Conservation (phyloP, 1,140 invertebrate species). For the Radopholus similis region DNA sequence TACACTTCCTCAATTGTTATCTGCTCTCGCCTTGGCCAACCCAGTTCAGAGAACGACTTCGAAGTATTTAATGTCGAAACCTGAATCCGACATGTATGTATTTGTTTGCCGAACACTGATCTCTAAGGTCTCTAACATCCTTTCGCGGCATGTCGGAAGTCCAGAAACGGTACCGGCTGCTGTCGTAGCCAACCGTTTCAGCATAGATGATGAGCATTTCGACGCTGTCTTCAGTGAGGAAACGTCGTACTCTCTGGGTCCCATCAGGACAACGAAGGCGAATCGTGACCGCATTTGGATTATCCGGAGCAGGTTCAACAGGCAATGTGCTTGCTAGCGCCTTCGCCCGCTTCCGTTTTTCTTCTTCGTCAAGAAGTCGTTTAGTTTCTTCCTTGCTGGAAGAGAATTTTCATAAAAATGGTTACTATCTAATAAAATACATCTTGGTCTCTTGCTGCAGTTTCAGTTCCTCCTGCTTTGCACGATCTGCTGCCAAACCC, state of each 20-base stretch:
- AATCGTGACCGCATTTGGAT: conserved; percentile 27
- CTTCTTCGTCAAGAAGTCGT: conserved; percentile 11
- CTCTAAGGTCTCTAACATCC: conserved; percentile 31
- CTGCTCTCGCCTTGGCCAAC: conserved; percentile 36
- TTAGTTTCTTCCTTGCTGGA: conserved; percentile 26
- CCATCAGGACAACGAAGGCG: conserved; percentile 38
- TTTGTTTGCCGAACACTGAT: not conserved
- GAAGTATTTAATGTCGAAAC: conserved; percentile 22
- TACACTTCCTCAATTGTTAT: conserved; percentile 20
- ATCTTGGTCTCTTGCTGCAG: conserved; percentile 29
- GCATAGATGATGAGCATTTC: conserved; percentile 29
- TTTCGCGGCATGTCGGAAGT: conserved; percentile 39
- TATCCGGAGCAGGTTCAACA: conserved; percentile 26
- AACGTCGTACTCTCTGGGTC: conserved; percentile 35
- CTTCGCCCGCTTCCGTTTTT: not conserved
- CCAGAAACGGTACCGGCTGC: conserved; percentile 31
- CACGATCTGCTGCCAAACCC: conserved; percentile 30
- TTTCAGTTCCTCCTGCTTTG: conserved; percentile 30
- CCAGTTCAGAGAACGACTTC: conserved; percentile 36
- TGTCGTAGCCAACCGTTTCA: conserved; percentile 38
- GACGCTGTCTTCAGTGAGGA: conserved; percentile 24
- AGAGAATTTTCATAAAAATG: not conserved
- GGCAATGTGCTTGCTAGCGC: conserved; percentile 28
- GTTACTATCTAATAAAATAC: not conserved
- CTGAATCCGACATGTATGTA: not conserved